Evolutionary conservation across 2,113 vertebrate genomes (phyloP).

Genomic region (Cacatua alba): DNA sequence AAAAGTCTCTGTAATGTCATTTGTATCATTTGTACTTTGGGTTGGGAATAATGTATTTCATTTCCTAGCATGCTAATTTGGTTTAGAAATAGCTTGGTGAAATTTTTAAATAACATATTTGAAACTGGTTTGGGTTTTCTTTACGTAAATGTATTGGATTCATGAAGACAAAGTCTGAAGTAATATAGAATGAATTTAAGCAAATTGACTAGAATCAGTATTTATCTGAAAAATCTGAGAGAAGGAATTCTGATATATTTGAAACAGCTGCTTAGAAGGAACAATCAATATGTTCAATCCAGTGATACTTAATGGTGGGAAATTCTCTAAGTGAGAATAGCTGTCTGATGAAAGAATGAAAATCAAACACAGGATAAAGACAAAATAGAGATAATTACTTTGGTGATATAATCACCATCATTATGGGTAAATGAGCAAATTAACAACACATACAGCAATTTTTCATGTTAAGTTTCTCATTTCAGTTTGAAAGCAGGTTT

Average conservation of each 20-base stretch:
- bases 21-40: constrained; percentile 54
- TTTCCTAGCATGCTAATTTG: constrained; percentile 47
- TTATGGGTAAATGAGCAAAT: neutral
- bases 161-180: constrained; percentile 39
- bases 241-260: constrained; percentile 57
- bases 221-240: constrained; percentile 58
- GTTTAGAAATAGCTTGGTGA: constrained; percentile 46
- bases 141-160: constrained; percentile 29
- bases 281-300: constrained; percentile 12
- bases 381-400: neutral
- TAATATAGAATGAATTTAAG: constrained; percentile 60
- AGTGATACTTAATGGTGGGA: neutral
- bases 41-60: constrained; percentile 38
- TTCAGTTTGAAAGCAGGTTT: neutral
- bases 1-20: constrained; percentile 45
- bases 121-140: constrained; percentile 19
- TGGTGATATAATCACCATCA: neutral
- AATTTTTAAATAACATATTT: constrained; percentile 50
- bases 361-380: neutral
- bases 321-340: neutral
- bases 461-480: neutral
- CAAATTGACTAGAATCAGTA: constrained; percentile 58
- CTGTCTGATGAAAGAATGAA: neutral
- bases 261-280: constrained; percentile 54
- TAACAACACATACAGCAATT: neutral